Conservation (phyloP, 2,888 invertebrate species). For the Spodoptera exigua region DNA sequence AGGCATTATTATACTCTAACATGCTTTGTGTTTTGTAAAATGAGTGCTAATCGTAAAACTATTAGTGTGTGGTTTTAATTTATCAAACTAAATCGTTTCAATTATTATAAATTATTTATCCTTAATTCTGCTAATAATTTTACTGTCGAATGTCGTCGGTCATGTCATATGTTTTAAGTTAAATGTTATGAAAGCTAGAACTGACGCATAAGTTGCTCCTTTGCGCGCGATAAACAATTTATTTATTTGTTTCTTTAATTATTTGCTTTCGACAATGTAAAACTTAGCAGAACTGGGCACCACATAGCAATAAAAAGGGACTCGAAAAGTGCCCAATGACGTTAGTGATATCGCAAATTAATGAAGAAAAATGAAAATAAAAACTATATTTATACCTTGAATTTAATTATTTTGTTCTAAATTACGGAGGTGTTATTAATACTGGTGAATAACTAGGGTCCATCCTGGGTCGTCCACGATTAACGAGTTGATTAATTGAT, state of each 20-base stretch:
- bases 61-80: conserved; percentile 35
- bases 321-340: conserved; percentile 41
- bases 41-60: conserved; percentile 46
- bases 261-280: conserved; percentile 50
- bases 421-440: conserved; percentile 58
- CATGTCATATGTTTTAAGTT: conserved; percentile 7
- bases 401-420: conserved; percentile 53
- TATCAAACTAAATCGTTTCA: conserved; percentile 22
- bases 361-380: conserved; percentile 50
- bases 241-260: not conserved
- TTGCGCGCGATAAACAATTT: not conserved
- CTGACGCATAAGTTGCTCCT: conserved; percentile 14
- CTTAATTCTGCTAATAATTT: conserved; percentile 59
- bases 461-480: conserved; percentile 59
- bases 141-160: conserved; percentile 48
- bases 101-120: conserved; percentile 19
- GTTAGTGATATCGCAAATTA: conserved; percentile 44
- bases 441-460: conserved; percentile 60
- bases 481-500: conserved; percentile 50
- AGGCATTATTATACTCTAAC: conserved; percentile 45
- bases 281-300: conserved; percentile 60
- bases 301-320: conserved; percentile 27
- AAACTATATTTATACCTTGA: conserved; percentile 59
- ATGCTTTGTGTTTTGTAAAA: conserved; percentile 54
- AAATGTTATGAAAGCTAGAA: no score